Percentiles rank a stretch among this genome's conserved stretches.
These are phyloP conservation scores for Adela reaumurella DNA, from an alignment of 2,888 invertebrate genomes.

Conservation along the genomic window DNA sequence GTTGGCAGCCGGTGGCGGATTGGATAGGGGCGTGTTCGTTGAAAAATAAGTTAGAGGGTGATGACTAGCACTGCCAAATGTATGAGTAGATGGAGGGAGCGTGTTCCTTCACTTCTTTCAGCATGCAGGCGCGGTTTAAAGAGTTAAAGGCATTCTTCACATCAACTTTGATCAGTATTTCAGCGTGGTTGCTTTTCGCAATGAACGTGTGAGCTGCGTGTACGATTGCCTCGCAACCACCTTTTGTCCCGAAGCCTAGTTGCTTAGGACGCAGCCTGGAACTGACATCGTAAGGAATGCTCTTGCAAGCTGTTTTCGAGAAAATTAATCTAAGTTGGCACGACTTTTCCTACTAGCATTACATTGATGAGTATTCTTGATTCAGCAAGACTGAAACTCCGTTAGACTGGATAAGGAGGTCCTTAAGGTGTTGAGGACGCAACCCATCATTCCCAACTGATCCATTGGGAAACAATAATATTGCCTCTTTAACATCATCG, in stretches of 20 bases:
- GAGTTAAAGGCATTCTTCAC: neutral
- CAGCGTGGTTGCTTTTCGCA: neutral
- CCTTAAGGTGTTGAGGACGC: neutral
- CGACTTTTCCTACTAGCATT: neutral
- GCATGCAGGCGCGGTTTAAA: neutral
- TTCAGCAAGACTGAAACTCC: neutral
- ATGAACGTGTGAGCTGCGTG: neutral
- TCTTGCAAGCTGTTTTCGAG: neutral
- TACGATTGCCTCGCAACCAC: neutral
- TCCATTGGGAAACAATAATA: neutral
- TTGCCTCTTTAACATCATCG: neutral
- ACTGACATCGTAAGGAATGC: neutral
- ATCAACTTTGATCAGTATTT: neutral
- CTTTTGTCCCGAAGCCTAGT: neutral
- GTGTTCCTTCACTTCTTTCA: neutral
- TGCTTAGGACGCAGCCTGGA: neutral
- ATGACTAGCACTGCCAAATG: neutral
- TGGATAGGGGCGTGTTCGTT: neutral
- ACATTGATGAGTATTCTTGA: neutral
- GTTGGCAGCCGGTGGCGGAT: conserved; percentile 1
- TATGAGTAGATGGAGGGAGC: neutral
- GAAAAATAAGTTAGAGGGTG: neutral
- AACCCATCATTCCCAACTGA: neutral
- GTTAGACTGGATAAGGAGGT: neutral
- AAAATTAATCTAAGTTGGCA: neutral